Base-by-base conservation (phyloP, 2,888 invertebrate genomes). In the Willowsia nigromaculata region DNA sequence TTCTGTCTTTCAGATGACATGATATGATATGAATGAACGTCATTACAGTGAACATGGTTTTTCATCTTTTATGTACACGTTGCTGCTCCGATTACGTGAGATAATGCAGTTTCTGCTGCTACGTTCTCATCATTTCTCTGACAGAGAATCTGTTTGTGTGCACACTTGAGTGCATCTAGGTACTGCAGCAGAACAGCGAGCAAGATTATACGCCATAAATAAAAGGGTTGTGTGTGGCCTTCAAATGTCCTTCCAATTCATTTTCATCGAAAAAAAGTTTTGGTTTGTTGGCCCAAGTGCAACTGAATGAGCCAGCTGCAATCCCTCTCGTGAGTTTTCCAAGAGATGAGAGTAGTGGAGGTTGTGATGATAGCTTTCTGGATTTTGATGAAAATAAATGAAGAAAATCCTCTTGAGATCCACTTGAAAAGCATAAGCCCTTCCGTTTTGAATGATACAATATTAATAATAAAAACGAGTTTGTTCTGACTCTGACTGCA, bases 181-280 rank as follows among this genome's bases (percentile, higher is more conserved):
- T 9, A 43, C 6, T 13, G 43, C 6, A n/a, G n/a, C n/a, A n/a
- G n/a, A n/a, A n/a, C n/a, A n/a, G n/a, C n/a, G n/a, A n/a, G n/a
- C n/a, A n/a, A n/a, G n/a, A n/a, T n/a, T n/a, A n/a, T n/a, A n/a
- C n/a, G n/a, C 53, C 53, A 53, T 53, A 53, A 53, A 62, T 33
- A 62, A n/a, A 27, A 62, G n/a, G n/a, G n/a, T n/a, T n/a, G 7
- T 13, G 27, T 13, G 53, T 15, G 71, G 30, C 71, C 76, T 76
- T 76, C 76, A 76, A 76, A 22, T 76, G 76, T 43, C 71, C 71
- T 71, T 71, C 40, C 37, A 62, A 27, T 53, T 53, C 53, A 53
- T 18, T 59, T 59, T 59, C 59, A 25, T 18, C 18, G 18, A 1
- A n/a, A n/a, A n/a, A n/a, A n/a, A n/a, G n/a, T n/a, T n/a, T n/a